These are phyloP conservation scores for Cynodonichthys magdalenae DNA, from an alignment of 2,797 vertebrate genomes.

Conservation along the genomic window DNA sequence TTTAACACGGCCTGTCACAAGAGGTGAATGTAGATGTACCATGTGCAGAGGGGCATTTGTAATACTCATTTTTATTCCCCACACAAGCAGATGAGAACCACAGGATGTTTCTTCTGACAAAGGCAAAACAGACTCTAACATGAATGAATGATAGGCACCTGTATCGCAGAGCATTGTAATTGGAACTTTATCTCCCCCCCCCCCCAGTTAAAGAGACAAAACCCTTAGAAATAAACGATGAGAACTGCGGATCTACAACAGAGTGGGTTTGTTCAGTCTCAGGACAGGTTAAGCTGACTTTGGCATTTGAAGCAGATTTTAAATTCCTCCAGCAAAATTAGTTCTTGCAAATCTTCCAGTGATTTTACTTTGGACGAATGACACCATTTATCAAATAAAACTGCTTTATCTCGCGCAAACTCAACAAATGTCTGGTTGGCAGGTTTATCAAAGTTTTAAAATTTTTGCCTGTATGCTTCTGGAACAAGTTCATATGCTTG, in stretches of 20 bases:
- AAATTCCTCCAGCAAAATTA: not conserved
- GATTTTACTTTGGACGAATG: not conserved
- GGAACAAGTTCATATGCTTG: not conserved
- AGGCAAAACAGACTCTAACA: not conserved
- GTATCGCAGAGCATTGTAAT: not conserved
- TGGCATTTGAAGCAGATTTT: not conserved
- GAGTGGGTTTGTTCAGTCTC: not conserved
- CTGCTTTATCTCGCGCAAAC: not conserved
- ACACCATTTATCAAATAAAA: slow-evolving; percentile 7
- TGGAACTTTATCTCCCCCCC: not conserved
- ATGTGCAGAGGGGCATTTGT: not conserved
- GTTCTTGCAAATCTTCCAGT: not conserved
- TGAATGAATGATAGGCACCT: not conserved
- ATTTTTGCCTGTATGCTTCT: not conserved
- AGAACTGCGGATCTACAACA: too few species aligned
- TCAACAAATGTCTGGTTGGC: not conserved
- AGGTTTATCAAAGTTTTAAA: not conserved
- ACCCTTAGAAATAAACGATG: not conserved
- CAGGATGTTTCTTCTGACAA: not conserved
- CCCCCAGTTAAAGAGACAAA: not conserved
- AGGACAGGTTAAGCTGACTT: not conserved
- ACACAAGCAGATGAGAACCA: not conserved
- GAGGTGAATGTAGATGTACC: not conserved
- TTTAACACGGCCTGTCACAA: not conserved
- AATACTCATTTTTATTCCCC: not conserved